Base-by-base conservation (phyloP, 2,797 vertebrate species). In the Vireo griseus region DNA sequence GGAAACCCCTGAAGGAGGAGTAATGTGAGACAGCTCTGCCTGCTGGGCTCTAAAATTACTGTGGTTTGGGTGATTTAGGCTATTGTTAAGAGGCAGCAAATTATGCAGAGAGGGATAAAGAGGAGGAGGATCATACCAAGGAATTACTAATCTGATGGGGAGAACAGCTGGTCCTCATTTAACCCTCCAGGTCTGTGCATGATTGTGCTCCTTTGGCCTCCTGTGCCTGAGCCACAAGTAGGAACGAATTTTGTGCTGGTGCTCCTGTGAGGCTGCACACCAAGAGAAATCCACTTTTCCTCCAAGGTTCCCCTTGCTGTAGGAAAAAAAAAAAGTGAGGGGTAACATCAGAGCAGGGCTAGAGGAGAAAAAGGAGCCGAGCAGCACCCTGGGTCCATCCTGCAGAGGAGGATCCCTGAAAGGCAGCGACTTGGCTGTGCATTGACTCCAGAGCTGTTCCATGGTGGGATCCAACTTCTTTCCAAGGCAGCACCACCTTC, bases 31-130 rank as follows among this genome's bases (percentile, higher is more conserved):
- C 85, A 92, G 61, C 54, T 94, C 93, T 93, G 82, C 78, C 83
- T 92, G 74, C 66, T 63, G 58, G 67, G 78, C 73, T 96, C 94
- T 97, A 96, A 90, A 95, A 95, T 97, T 96, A 95, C 94, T 28
- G 84, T 86, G 94, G 96, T 93, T 97, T 96, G 75, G 94, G 93
- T 92, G 93, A 88, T 89, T 94, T 95, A 44, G 5, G 45, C 75
- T 76, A 92, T 76, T 88, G 88, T 93, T 95, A 90, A 9, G 44
- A 94, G 55, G 82, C 66, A 95, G 74, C 16, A 93, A 90, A 92
- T 86, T 93, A 90, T 35, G 66, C 35, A 84, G 58, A 74, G 61
- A 89, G 26, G 68, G 61, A 76, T 81, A 93, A 94, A 85, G 79
- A 88, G 62, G 58, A 86, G 51, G 76, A 78, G 5, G 21, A 84